Evolutionary conservation across 2,113 vertebrate genomes (phyloP).

Genomic region (Perca fluviatilis): DNA sequence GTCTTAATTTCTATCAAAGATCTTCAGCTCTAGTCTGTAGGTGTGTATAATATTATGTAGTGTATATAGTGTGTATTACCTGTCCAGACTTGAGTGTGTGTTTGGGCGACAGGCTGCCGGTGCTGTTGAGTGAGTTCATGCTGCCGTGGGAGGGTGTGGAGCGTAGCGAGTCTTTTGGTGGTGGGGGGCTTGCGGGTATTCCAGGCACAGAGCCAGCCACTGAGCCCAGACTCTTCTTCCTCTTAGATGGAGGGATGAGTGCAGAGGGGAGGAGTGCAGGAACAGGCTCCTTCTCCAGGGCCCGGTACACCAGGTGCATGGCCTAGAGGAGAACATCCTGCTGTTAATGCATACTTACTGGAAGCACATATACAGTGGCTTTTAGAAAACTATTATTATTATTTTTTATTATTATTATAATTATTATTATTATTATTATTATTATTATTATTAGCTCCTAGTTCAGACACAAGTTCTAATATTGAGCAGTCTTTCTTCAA

Average conservation of each 20-base stretch:
- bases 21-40: too few relatives aligned
- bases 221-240: conserved; percentile 89
- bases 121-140: conserved; percentile 93
- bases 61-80: conserved; percentile 76
- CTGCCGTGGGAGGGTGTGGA: conserved; percentile 96
- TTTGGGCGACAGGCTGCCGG: conserved; percentile 94
- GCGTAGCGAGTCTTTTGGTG: conserved; percentile 93
- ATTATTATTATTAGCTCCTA: neutral
- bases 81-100: conserved; percentile 90
- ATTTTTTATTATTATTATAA: too few relatives aligned
- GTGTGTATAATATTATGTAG: neutral
- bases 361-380: neutral
- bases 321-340: conserved; percentile 83
- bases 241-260: conserved; percentile 94
- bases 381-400: neutral
- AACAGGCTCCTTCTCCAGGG: conserved; percentile 97
- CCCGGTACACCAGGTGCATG: conserved; percentile 98
- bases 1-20: too few relatives aligned
- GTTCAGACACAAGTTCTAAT: neutral
- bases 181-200: conserved; percentile 92
- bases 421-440: too few relatives aligned
- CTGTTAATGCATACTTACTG: neutral
- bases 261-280: conserved; percentile 90
- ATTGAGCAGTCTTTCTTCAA: too few relatives aligned
- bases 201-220: conserved; percentile 88